Percentiles rank a stretch among this genome's conserved stretches.
phyloP scores from a whole-genome alignment of 2,797 vertebrate genomes.

The Oreochromis mossambicus region DNA sequence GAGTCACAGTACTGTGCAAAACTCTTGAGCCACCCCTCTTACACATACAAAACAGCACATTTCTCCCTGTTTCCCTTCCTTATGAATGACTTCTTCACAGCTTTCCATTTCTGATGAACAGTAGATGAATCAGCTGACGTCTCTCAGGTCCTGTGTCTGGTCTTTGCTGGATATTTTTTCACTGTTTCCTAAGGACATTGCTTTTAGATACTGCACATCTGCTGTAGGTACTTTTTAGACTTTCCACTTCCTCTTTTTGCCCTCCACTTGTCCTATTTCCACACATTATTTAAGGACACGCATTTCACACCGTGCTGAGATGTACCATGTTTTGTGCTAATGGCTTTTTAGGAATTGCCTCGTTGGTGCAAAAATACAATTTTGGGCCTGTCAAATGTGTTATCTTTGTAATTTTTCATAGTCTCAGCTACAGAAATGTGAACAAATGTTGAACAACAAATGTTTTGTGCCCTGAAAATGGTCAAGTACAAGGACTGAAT shows the following conservation, averaged over 20 bases:
- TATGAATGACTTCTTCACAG: fast-evolving
- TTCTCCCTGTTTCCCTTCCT: neutral
- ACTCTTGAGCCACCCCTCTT: neutral
- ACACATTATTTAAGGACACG: neutral
- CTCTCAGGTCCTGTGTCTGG: neutral
- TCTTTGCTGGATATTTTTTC: neutral
- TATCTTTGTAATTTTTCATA: neutral
- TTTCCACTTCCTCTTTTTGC: neutral
- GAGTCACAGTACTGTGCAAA: neutral
- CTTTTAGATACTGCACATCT: neutral
- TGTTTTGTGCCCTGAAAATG: neutral
- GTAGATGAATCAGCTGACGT: fast-evolving
- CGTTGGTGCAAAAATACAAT: neutral
- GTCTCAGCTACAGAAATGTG: neutral
- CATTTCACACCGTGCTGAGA: neutral
- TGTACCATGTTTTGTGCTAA: neutral
- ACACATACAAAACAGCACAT: neutral
- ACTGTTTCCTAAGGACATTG: neutral
- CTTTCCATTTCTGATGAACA: neutral
- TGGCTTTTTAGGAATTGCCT: neutral
- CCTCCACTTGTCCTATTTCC: neutral
- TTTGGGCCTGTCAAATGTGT: neutral
- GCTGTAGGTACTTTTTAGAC: neutral
- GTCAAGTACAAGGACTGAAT: neutral
- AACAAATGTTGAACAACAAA: neutral